Base-by-base conservation (phyloP, 2,888 invertebrate genomes). In the Cantharis rustica region DNA sequence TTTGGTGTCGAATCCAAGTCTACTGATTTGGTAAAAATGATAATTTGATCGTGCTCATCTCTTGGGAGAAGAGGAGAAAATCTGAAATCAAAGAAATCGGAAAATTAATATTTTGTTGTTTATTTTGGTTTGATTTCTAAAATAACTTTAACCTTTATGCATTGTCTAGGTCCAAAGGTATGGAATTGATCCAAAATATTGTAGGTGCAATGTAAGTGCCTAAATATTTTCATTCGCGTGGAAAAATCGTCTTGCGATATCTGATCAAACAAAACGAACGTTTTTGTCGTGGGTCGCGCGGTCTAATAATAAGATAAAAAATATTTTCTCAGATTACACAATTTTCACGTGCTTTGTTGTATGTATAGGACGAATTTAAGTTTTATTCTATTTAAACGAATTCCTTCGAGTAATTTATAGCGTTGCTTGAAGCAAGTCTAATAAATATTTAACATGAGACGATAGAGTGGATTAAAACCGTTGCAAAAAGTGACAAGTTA, bases 111-210 rank as follows among this genome's bases (percentile, higher is more conserved):
- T 66, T 66, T 13, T 10, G 15, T 4, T 23, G 47, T 17, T 63
- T 71, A 31, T 47, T 47, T 27, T n/a, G n/a, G 16, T 16, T 26
- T 66, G n/a, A 72, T 68, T 72, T 63, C 69, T 27, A 69, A 73
- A 73, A 73, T 73, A 73, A 20, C 69, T 72, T 16, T 69, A 69
- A 69, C 73, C 73, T 73, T 73, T 73, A 1, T 66, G 17, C 31
- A 73, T 73, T 73, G 73, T 73, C 73, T 69, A 16, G 62, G 73
- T 73, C 63, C 31, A 16, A 63, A 16, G 16, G 15, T 17, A 15
- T 73, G 69, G 69, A 73, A 61, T 15, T 23, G 31, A 31, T 73
- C 69, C 73, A 73, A 73, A 73, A 61, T 10, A 66, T 17, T 20
- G 64, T n/a, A n/a, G 64, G 16, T n/a, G n/a, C n/a, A 23, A 20